Base-by-base conservation (phyloP, 2,888 invertebrate genomes). In the Drosophila paramelanica region DNA sequence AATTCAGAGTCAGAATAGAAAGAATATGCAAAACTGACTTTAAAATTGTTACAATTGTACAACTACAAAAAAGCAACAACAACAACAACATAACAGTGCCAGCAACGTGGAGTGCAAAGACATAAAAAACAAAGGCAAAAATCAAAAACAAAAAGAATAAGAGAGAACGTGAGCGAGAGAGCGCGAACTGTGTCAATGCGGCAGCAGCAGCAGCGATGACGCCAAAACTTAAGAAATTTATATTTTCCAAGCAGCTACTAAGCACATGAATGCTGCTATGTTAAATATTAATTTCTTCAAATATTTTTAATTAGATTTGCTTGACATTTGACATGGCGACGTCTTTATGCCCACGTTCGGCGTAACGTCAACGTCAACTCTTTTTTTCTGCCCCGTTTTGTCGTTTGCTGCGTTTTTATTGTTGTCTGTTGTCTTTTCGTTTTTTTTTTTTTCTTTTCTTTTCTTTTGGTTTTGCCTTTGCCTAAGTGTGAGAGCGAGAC, bases 101-200 rank as follows among this genome's bases (percentile, higher is more conserved):
- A 71, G 67, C 79, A 77, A 79, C 76, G 72, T 75, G 77, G 72
- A 68, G 66, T 64, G 77, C 79, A 88, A 81, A 78, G 64, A 60
- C 79, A 78, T 66, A 83, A 76, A 76, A 68, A 46, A 62, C 53
- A 73, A 69, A 69, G 39, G 50, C 75, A 79, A 60, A 68, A 49
- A 58, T 46, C 69, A 74, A 74, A 74, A 76, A 65, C 76, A 75
- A 62, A 51, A 57, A 65, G 45, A 65, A 59, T 71, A 36, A 55
- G 61, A 79, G 86, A 77, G 86, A 77, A 69, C 64, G 52, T 27
- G 72, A 75, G 86, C 80, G 61, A 84, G 82, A 82, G 88, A 88
- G 88, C 79, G 82, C 81, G 65, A 84, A 87, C 59, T 83, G 84
- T 86, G 82, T 80, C 87, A 81, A 84, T 81, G 81, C 84, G 81